Evolutionary conservation across 1,140 invertebrate genomes (phyloP).

Genomic region (Branchinecta lynchi): DNA sequence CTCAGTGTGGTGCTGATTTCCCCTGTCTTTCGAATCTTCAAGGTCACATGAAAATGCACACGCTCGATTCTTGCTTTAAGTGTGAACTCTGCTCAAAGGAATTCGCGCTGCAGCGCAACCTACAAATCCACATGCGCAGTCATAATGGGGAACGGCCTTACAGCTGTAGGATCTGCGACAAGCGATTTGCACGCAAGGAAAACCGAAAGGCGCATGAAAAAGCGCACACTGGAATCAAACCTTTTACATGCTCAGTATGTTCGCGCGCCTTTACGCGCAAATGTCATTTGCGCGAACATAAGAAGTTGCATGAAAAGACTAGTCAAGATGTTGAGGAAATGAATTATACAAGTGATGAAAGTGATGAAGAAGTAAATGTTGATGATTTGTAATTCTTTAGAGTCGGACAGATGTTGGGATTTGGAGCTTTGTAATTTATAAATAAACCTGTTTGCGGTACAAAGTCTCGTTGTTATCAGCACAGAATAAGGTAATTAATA

Average conservation of each 20-base stretch:
- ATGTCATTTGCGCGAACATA: slow-evolving; percentile 30
- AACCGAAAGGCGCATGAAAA: slow-evolving; percentile 26
- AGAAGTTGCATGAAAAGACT: slow-evolving; percentile 25
- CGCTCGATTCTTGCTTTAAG: slow-evolving; percentile 25
- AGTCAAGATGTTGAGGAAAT: slow-evolving; percentile 12
- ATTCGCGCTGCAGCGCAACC: slow-evolving; percentile 24
- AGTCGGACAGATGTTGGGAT: too few relatives aligned
- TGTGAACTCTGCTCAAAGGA: slow-evolving; percentile 25
- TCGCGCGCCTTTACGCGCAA: slow-evolving; percentile 28
- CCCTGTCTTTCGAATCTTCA: slow-evolving; percentile 30
- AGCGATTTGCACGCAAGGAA: slow-evolving; percentile 27
- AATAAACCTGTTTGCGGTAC: too few relatives aligned
- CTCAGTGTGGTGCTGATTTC: slow-evolving; percentile 31
- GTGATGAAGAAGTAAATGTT: slow-evolving; percentile 1
- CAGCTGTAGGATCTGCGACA: slow-evolving; percentile 29
- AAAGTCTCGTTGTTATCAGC: too few relatives aligned
- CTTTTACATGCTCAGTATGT: slow-evolving; percentile 25
- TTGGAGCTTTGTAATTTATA: too few relatives aligned
- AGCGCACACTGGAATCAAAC: slow-evolving; percentile 24
- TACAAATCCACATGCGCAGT: slow-evolving; percentile 25
- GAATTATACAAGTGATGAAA: not conserved
- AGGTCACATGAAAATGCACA: slow-evolving; percentile 31
- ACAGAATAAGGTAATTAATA: too few relatives aligned
- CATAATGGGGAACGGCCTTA: slow-evolving; percentile 28
- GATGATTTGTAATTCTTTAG: slow-evolving; percentile 17